Base-by-base conservation (phyloP, 1,140 invertebrate species). In the Caenorhabditis inopinata region DNA sequence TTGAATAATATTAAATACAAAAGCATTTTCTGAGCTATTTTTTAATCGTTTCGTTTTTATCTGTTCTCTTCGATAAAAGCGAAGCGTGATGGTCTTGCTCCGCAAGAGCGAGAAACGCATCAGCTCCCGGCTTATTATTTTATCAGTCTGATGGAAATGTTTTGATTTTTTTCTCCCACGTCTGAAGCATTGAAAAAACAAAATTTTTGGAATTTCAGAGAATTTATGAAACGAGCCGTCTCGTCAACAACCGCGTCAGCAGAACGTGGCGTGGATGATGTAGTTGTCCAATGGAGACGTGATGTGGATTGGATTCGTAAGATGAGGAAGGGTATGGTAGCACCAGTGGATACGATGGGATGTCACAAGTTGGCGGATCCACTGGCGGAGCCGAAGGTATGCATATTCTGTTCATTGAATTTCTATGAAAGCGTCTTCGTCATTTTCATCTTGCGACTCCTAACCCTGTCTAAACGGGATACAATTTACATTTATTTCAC, bases 331-430 rank as follows among this genome's bases (percentile, higher is more conserved):
- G 49, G 25, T 6, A 49, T 47, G 45, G 74, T 85, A 18, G 83
- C 83, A 1, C 83, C 82, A 2, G 83, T 84, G 27, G 83, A 84
- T 74, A 76, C 80, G 9, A 83, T 84, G 83, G 83, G 83, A 32
- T 84, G 83, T 38, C 79, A 81, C 35, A 84, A 76, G 74, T 35
- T 83, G 7, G 78, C 83, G 14, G 83, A 84, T 76, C 73, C 74
- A 2, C 38, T 75, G 18, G 83, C 83, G 3, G 42, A 45, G n/a
- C 82, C 82, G 14, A 32, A 84, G 45, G 83, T 83, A 1, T 35
- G 51, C 76, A 12, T 75, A 12, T n/a, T n/a, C n/a, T n/a, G n/a
- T n/a, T n/a, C n/a, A n/a, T n/a, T n/a, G n/a, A n/a, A n/a, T n/a
- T n/a, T n/a, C n/a, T n/a, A n/a, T n/a, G n/a, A n/a, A n/a, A n/a